A percentile compares a stretch with the other conserved stretches of the same genome.
Conservation (phyloP, 1,140 invertebrate genomes). For the Diorhabda carinulata region DNA sequence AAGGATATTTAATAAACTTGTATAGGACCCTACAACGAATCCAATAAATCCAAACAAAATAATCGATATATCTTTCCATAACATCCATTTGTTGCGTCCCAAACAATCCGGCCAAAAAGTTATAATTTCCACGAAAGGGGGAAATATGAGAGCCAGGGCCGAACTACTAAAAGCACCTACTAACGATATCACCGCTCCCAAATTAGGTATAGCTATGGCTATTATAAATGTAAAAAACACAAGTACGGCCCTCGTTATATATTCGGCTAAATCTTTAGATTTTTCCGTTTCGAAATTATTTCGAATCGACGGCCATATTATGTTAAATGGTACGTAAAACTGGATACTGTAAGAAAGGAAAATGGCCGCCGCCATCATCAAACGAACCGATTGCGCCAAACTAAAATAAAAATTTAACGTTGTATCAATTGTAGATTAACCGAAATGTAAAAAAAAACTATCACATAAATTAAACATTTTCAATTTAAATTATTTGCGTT, state of each 20-base stretch:
- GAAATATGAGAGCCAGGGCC: slow-evolving; percentile 84
- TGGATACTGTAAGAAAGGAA: slow-evolving; percentile 86
- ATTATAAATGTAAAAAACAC: slow-evolving; percentile 78
- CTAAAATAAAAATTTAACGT: slow-evolving; percentile 52
- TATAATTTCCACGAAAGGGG: slow-evolving; percentile 85
- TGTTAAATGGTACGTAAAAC: slow-evolving; percentile 88
- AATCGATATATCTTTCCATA: slow-evolving; percentile 70
- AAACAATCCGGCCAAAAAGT: slow-evolving; percentile 67
- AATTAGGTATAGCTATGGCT: slow-evolving; percentile 78
- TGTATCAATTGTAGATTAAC: no score
- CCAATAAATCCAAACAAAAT: slow-evolving; percentile 70
- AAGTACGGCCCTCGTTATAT: slow-evolving; percentile 62
- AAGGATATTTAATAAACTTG: slow-evolving; percentile 67
- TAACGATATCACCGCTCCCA: slow-evolving; percentile 85
- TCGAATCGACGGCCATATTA: slow-evolving; percentile 75
- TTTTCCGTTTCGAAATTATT: slow-evolving; percentile 57
- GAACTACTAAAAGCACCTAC: slow-evolving; percentile 89
- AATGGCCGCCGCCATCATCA: slow-evolving; percentile 81
- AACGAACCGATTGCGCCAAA: slow-evolving; percentile 72
- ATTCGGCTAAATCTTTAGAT: slow-evolving; percentile 61
- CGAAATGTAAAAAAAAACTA: no score
- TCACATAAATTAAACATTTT: no score
- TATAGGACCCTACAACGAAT: slow-evolving; percentile 75
- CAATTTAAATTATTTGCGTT: no score
- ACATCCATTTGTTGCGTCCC: slow-evolving; percentile 57